These are phyloP conservation scores for Chrysodeixis includens DNA, from an alignment of 2,888 invertebrate species.

Conservation along the genomic window DNA sequence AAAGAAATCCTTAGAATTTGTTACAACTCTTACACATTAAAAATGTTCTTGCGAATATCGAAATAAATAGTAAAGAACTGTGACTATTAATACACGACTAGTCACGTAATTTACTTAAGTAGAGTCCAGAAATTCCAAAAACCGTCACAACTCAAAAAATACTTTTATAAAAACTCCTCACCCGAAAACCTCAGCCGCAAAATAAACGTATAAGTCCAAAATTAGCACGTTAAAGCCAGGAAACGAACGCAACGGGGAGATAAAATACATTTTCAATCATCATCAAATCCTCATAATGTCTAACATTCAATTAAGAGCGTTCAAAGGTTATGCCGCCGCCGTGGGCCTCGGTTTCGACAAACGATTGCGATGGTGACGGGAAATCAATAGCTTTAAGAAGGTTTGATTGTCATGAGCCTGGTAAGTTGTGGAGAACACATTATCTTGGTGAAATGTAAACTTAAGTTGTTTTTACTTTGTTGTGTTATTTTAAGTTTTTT, in stretches of 20 bases:
- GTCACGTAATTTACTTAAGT: too few relatives aligned
- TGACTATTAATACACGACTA: too few relatives aligned
- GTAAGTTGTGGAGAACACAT: slow-evolving; percentile 9
- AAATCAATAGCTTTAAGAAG: slow-evolving; percentile 45
- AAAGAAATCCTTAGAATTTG: too few relatives aligned
- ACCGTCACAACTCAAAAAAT: too few relatives aligned
- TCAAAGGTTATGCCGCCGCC: slow-evolving; percentile 49
- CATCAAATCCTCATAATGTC: slow-evolving; percentile 53
- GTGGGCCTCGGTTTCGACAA: slow-evolving; percentile 36
- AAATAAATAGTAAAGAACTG: too few relatives aligned
- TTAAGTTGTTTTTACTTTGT: too few relatives aligned
- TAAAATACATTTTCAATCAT: slow-evolving; percentile 55
- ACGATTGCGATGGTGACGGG: slow-evolving; percentile 35
- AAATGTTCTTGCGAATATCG: too few relatives aligned
- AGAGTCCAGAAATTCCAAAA: too few relatives aligned
- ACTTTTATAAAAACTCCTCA: background rate
- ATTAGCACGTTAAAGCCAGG: slow-evolving; percentile 14
- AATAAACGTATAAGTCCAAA: slow-evolving; percentile 16
- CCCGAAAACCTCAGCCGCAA: background rate
- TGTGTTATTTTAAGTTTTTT: too few relatives aligned
- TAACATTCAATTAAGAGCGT: slow-evolving; percentile 49
- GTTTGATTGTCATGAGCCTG: slow-evolving; percentile 41
- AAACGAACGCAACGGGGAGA: slow-evolving; percentile 27
- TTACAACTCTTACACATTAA: too few relatives aligned
- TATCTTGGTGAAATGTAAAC: too few relatives aligned